A percentile compares a stretch with the other conserved stretches of the same genome.
These are phyloP conservation scores for Venustaconcha ellipsiformis DNA, from an alignment of 1,140 invertebrate genomes.

Conservation along the genomic window DNA sequence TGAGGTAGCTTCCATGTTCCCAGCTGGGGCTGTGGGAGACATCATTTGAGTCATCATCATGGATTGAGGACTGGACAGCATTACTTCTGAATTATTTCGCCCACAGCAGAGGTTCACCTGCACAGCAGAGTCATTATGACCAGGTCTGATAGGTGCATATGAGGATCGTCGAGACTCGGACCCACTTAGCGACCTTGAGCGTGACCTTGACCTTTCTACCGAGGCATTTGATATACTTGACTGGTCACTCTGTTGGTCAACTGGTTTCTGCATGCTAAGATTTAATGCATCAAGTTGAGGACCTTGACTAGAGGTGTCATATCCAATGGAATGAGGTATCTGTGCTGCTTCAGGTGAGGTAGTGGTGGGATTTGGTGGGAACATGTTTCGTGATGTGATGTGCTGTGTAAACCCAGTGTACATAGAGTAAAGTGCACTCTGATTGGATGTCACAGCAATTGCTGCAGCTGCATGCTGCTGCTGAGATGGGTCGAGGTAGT, in stretches of 20 bases:
- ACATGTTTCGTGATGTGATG: slow-evolving; percentile 36
- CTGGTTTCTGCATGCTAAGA: slow-evolving; percentile 46
- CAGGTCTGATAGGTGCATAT: neutral
- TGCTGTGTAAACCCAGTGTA: slow-evolving; percentile 41
- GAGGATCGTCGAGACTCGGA: slow-evolving; percentile 23
- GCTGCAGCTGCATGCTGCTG: slow-evolving; percentile 33
- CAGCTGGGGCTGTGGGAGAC: neutral
- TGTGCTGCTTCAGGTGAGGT: slow-evolving; percentile 40
- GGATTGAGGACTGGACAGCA: neutral
- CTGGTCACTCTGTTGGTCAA: slow-evolving; percentile 22
- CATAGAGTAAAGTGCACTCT: slow-evolving; percentile 37
- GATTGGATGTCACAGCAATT: slow-evolving; percentile 33
- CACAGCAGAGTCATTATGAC: slow-evolving; percentile 37
- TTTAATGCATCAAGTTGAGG: slow-evolving; percentile 60
- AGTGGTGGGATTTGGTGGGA: slow-evolving; percentile 35
- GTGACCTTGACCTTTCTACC: slow-evolving; percentile 31
- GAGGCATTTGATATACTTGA: slow-evolving; percentile 39
- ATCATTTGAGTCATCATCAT: neutral
- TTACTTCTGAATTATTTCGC: neutral
- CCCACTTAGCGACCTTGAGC: slow-evolving; percentile 40
- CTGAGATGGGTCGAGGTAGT: slow-evolving; percentile 34
- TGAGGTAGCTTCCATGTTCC: slow-evolving; percentile 23
- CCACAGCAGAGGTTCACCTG: slow-evolving; percentile 57
- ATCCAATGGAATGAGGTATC: slow-evolving; percentile 35
- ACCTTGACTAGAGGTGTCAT: slow-evolving; percentile 30